Evolutionary conservation across 2,113 vertebrate genomes (phyloP).

Genomic region (Ophthalmolycus amberensis): DNA sequence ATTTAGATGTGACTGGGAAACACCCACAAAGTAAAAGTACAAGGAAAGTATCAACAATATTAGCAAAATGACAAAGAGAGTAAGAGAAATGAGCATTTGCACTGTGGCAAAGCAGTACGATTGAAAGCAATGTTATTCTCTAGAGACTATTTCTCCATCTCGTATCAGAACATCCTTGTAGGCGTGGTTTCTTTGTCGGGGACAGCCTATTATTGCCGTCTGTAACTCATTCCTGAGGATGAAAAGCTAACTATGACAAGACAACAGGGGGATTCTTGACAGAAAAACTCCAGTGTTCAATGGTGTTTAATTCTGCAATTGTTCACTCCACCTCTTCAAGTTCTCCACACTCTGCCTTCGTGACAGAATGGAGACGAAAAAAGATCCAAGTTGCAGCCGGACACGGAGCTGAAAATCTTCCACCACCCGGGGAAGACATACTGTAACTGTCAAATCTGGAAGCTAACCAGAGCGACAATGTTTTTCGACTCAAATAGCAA

Average conservation of each 20-base stretch:
- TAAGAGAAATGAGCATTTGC: background rate
- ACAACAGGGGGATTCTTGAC: conserved; percentile 19
- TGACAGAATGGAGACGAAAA: background rate
- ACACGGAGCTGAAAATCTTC: conserved; percentile 1
- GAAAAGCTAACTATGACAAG: conserved; percentile 47
- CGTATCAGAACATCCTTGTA: conserved; percentile 41
- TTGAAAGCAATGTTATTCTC: conserved; percentile 43
- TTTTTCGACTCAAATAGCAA: background rate
- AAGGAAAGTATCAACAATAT: background rate
- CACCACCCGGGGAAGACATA: background rate
- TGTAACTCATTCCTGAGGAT: conserved; percentile 42
- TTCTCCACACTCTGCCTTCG: background rate
- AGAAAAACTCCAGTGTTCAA: conserved; percentile 12
- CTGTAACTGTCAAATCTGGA: conserved; percentile 8
- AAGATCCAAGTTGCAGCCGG: conserved; percentile 1
- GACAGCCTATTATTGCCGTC: conserved; percentile 44
- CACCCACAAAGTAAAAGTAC: background rate
- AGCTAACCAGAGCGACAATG: background rate
- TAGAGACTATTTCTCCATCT: conserved; percentile 31
- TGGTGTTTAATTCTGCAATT: conserved; percentile 30
- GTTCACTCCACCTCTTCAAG: background rate
- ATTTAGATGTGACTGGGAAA: background rate
- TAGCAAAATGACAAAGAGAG: background rate
- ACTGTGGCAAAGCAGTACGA: background rate
- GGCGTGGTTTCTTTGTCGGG: conserved; percentile 14